Evolutionary conservation across 2,888 invertebrate genomes (phyloP).

Genomic region (Acanthacorydalis orientalis): DNA sequence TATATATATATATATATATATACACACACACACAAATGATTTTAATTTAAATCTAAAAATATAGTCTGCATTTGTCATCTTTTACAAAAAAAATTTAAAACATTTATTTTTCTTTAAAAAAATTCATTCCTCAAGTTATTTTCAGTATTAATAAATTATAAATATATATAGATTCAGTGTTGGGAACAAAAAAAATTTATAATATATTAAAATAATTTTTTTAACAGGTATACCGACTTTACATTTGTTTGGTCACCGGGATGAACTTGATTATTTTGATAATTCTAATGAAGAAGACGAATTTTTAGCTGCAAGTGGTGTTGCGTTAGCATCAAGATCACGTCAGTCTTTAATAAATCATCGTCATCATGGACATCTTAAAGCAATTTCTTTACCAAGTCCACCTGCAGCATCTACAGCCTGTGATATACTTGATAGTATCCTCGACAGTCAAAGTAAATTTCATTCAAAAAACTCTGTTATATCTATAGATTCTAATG

Average conservation of each 20-base stretch:
- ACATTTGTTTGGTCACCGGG: constrained; percentile 46
- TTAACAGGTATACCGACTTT: constrained; percentile 28
- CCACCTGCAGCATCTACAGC: constrained; percentile 28
- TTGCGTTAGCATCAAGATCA: constrained; percentile 26
- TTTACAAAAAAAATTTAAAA: too few relatives aligned
- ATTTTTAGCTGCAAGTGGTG: constrained; percentile 12
- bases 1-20: too few relatives aligned
- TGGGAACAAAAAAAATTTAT: too few relatives aligned
- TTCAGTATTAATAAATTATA: too few relatives aligned
- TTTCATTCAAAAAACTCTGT: constrained; percentile 48
- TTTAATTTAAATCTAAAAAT: too few relatives aligned
- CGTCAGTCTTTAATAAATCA: constrained; percentile 20
- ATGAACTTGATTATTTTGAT: constrained; percentile 54
- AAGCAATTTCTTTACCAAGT: constrained; percentile 29
- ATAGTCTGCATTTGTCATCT: too few relatives aligned
- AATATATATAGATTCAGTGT: too few relatives aligned
- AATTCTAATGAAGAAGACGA: constrained; percentile 31
- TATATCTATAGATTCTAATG: constrained; percentile 41
- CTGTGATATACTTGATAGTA: constrained; percentile 46
- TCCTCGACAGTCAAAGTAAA: constrained; percentile 50
- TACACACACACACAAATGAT: too few relatives aligned
- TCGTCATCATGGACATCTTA: constrained; percentile 25
- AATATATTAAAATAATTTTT: too few relatives aligned
- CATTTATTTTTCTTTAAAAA: too few relatives aligned
- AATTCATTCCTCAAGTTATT: too few relatives aligned